These are phyloP conservation scores for Felis catus DNA, from an alignment of 2,113 vertebrate species.

Conservation along the genomic window DNA sequence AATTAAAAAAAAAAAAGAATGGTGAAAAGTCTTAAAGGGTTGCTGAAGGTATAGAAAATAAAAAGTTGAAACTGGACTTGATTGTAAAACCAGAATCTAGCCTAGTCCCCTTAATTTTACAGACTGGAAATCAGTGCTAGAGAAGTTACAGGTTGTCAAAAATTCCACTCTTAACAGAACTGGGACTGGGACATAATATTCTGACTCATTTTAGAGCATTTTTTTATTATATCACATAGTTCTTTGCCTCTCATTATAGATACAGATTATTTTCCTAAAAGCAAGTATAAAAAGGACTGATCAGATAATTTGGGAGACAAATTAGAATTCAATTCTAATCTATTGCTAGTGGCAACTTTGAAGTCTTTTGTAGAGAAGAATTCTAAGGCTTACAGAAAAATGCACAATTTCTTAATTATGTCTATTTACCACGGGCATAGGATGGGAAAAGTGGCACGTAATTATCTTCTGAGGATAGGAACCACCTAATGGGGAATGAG, in stretches of 20 bases:
- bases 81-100: not conserved
- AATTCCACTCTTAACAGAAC: not conserved
- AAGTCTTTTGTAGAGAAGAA: constrained; percentile 24
- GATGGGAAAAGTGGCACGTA: not conserved
- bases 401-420: not conserved
- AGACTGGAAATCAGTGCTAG: not conserved
- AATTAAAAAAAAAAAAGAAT: not conserved
- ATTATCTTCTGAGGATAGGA: not conserved
- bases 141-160: not conserved
- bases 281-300: not conserved
- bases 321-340: not conserved
- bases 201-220: not conserved
- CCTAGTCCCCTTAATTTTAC: not conserved
- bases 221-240: constrained; percentile 4
- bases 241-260: constrained; percentile 23
- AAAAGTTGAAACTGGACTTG: not conserved
- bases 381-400: not conserved
- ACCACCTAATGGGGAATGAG: not conserved
- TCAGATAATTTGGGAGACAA: not conserved
- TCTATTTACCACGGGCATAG: not conserved
- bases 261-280: not conserved
- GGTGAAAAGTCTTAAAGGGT: not conserved
- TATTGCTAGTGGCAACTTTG: not conserved
- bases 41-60: not conserved
- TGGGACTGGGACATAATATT: not conserved